Percentiles rank a stretch among this genome's conserved stretches.
Evolutionary conservation across 2,113 vertebrate genomes (phyloP).

Genomic region (Dolichallabes microphthalmus): DNA sequence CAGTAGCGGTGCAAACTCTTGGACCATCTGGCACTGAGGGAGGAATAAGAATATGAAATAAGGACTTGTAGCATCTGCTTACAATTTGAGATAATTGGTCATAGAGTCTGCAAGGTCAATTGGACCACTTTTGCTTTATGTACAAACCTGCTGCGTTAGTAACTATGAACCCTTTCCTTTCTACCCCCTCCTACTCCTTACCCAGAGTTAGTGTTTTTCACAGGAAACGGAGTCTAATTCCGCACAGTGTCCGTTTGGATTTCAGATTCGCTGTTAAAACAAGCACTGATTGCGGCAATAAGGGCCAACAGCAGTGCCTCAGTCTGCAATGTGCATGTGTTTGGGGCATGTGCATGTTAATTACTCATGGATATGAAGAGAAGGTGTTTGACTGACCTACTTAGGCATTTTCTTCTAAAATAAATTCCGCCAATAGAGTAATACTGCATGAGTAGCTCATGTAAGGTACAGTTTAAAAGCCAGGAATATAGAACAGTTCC

Average conservation of each 20-base stretch:
- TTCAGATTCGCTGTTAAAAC: conserved; percentile 77
- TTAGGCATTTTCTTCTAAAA: background rate
- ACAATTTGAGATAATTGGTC: conserved; percentile 93
- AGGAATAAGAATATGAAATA: conserved; percentile 81
- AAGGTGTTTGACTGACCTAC: conserved; percentile 34
- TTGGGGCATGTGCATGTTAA: conserved; percentile 24
- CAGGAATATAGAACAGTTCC: background rate
- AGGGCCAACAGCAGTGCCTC: conserved; percentile 37
- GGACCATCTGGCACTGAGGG: conserved; percentile 62
- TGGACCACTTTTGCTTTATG: conserved; percentile 89
- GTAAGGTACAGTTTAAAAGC: background rate
- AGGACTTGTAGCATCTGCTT: conserved; percentile 88
- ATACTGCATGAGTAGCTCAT: background rate
- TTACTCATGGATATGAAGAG: conserved; percentile 19
- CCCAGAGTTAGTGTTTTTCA: conserved; percentile 67
- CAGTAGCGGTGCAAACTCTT: conserved; percentile 51
- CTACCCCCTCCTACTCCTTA: conserved; percentile 42
- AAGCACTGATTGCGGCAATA: conserved; percentile 69
- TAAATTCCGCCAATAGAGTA: background rate
- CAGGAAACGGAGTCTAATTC: conserved; percentile 85
- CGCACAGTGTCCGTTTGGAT: conserved; percentile 81
- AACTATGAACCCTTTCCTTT: conserved; percentile 69
- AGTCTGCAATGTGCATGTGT: conserved; percentile 31
- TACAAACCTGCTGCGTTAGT: conserved; percentile 81
- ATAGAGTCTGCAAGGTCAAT: conserved; percentile 90